These are phyloP conservation scores for Odontomachus brunneus DNA, from an alignment of 1,140 invertebrate genomes.

Conservation along the genomic window DNA sequence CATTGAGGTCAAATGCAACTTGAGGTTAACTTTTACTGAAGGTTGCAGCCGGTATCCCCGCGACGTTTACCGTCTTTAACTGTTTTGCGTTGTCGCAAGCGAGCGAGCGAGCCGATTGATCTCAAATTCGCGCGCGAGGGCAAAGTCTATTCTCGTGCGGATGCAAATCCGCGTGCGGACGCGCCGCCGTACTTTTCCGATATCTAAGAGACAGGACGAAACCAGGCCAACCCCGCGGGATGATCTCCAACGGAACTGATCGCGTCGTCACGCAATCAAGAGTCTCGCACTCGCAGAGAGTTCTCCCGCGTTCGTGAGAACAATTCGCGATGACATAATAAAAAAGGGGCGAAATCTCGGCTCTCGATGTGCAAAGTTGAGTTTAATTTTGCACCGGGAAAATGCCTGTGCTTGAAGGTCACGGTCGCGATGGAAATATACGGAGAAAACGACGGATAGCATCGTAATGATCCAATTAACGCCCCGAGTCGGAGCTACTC, in stretches of 20 bases:
- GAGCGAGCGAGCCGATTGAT: not conserved
- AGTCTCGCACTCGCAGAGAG: too few relatives aligned
- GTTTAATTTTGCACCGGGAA: not conserved
- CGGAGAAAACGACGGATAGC: constrained; percentile 59
- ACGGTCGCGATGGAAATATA: constrained; percentile 36
- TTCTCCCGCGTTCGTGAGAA: too few relatives aligned
- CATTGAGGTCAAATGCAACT: constrained; percentile 79
- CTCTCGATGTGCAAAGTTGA: too few relatives aligned
- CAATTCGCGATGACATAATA: not conserved
- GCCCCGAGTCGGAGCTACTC: not conserved
- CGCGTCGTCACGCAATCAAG: too few relatives aligned
- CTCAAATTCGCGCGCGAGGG: constrained; percentile 43
- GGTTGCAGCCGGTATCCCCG: constrained; percentile 66
- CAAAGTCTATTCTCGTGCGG: constrained; percentile 47
- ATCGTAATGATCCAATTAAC: constrained; percentile 66
- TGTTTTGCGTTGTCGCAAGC: constrained; percentile 49
- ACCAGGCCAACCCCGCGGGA: too few relatives aligned
- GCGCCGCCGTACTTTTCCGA: not conserved
- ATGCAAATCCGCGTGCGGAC: not conserved
- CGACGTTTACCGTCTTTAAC: constrained; percentile 39
- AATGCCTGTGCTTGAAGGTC: constrained; percentile 9
- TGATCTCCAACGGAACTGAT: too few relatives aligned
- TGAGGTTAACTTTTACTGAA: constrained; percentile 73
- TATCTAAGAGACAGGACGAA: not conserved
- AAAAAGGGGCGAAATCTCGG: not conserved